These are phyloP conservation scores for Strix aluco DNA, from an alignment of 2,113 vertebrate species.

Conservation along the genomic window DNA sequence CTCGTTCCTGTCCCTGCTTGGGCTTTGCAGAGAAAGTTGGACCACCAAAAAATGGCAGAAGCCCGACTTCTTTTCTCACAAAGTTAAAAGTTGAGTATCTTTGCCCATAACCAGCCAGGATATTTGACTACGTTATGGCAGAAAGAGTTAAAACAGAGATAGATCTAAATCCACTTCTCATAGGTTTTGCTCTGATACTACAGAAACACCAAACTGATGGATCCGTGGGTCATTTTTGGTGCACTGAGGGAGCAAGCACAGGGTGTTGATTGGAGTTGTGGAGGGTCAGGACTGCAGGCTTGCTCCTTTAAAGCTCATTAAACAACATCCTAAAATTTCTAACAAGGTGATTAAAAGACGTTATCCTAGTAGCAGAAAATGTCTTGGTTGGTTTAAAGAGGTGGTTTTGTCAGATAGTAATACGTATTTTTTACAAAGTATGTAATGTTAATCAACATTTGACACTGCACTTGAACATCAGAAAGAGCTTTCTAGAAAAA, in stretches of 20 bases:
- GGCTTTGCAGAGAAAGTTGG: background rate
- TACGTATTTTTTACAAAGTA: background rate
- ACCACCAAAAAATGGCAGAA: background rate
- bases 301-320: background rate
- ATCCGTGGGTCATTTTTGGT: background rate
- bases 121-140: background rate
- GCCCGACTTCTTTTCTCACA: background rate
- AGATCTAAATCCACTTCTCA: background rate
- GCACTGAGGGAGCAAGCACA: background rate
- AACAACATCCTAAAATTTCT: background rate
- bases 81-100: background rate
- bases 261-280: background rate
- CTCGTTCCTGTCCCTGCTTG: background rate
- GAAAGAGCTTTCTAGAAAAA: background rate
- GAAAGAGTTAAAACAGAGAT: background rate
- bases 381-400: background rate
- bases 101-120: background rate
- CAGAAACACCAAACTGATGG: background rate
- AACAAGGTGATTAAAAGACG: background rate
- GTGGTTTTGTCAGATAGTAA: background rate
- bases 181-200: background rate
- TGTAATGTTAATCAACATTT: background rate
- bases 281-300: background rate
- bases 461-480: background rate
- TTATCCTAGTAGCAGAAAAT: background rate